phyloP scores from a whole-genome alignment of 2,113 vertebrate species.

The Variabilichromis moorii region DNA sequence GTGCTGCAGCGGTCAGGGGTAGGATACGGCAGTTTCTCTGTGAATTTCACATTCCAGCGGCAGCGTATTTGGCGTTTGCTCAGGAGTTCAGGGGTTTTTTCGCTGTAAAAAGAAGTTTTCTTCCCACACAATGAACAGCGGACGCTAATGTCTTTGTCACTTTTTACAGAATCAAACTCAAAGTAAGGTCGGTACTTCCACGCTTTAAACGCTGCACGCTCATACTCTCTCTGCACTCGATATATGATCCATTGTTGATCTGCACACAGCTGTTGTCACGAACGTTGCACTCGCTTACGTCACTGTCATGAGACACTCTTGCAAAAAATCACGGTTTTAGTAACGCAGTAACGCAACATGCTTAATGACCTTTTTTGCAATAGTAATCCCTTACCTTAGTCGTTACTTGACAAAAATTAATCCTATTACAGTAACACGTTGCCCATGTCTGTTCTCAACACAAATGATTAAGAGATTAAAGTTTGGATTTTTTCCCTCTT shows the following conservation, averaged over 20 bases:
- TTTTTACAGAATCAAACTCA: neutral
- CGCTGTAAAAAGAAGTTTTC: neutral
- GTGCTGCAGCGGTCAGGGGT: rapidly evolving
- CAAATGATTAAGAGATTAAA: neutral
- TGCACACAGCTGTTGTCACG: no score
- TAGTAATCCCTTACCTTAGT: neutral
- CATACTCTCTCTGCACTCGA: rapidly evolving
- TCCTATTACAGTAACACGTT: neutral
- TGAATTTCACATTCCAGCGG: rapidly evolving
- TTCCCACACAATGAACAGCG: rapidly evolving
- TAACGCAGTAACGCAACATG: neutral
- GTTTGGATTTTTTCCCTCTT: neutral
- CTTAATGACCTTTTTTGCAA: neutral
- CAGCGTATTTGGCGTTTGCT: neutral
- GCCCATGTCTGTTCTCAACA: neutral
- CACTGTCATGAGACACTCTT: no score
- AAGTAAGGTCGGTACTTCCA: neutral
- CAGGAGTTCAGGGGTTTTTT: rapidly evolving
- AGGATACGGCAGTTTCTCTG: rapidly evolving
- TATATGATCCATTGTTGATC: rapidly evolving
- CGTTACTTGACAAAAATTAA: neutral
- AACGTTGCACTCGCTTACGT: rapidly evolving
- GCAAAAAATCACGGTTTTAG: neutral
- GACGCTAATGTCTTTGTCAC: neutral
- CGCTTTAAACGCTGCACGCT: no score